These are phyloP conservation scores for Penaeus monodon DNA, from an alignment of 2,888 invertebrate genomes.

Conservation along the genomic window DNA sequence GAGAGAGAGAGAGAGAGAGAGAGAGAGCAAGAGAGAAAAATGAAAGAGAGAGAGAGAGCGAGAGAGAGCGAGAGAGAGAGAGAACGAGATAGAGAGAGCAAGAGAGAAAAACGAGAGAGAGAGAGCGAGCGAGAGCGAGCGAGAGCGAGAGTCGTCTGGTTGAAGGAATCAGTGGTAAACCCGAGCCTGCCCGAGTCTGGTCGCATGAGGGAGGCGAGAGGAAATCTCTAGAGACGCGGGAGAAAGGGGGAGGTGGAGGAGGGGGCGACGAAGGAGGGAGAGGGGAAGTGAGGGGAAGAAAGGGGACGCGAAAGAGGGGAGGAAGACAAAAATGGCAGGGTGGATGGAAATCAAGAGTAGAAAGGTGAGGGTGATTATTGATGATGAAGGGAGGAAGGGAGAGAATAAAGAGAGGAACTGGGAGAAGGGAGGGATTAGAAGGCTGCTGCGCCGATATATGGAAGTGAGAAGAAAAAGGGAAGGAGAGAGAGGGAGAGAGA, in stretches of 20 bases:
- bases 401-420: background rate
- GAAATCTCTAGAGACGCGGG: constrained; percentile 24
- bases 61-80: constrained; percentile 11
- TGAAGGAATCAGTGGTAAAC: too few species aligned
- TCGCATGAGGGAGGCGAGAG: background rate
- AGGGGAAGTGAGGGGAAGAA: background rate
- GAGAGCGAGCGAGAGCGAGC: background rate
- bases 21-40: background rate
- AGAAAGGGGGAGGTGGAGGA: constrained; percentile 7
- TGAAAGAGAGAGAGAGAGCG: constrained; percentile 4
- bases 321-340: background rate
- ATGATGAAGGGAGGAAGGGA: background rate
- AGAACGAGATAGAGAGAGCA: background rate
- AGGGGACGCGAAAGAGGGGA: background rate
- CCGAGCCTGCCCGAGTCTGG: too few species aligned
- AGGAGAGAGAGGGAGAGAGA: background rate
- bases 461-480: background rate
- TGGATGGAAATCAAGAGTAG: background rate
- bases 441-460: background rate
- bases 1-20: too few species aligned
- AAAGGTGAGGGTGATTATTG: background rate
- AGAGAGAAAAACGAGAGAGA: constrained; percentile 18
- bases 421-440: background rate
- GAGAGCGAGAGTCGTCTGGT: background rate
- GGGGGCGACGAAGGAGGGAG: background rate